Conservation (phyloP, 1,140 invertebrate genomes). For the Drosophila nigrodunni region DNA sequence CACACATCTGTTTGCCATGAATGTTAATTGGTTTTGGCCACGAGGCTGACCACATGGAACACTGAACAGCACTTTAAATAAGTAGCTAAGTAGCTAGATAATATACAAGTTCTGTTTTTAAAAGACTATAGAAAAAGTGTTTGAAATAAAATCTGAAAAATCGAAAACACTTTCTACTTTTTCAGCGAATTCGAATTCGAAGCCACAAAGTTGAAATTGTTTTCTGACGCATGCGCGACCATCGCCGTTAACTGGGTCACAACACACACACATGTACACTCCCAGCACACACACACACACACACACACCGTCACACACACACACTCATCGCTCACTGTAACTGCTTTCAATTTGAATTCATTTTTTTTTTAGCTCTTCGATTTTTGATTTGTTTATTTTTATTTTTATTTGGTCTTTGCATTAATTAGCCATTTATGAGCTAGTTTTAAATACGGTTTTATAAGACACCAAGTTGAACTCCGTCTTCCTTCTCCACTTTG, state of each 20-base stretch:
- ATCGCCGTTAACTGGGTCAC: conserved; percentile 66
- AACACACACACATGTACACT: conserved; percentile 19
- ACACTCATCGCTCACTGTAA: conserved; percentile 23
- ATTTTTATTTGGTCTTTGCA: conserved; percentile 43
- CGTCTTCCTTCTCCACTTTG: not conserved
- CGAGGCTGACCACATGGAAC: conserved; percentile 62
- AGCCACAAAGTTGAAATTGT: conserved; percentile 17
- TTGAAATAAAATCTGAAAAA: conserved; percentile 16
- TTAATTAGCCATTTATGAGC: conserved; percentile 69
- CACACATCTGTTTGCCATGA: conserved; percentile 71
- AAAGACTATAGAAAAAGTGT: not conserved
- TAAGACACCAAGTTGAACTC: conserved; percentile 4
- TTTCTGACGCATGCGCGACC: conserved; percentile 57
- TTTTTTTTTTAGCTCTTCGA: conserved; percentile 28
- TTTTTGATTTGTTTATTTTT: conserved; percentile 64
- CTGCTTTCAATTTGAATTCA: conserved; percentile 72
- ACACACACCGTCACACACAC: conserved; percentile 12
- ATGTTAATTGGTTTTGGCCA: conserved; percentile 68
- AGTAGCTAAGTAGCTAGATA: not conserved
- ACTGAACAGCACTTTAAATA: conserved; percentile 52
- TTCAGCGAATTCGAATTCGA: conserved; percentile 18
- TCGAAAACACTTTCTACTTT: conserved; percentile 73
- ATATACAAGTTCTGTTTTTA: conserved; percentile 3
- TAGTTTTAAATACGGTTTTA: conserved; percentile 48
- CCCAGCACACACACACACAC: conserved; percentile 19